Evolutionary conservation across 2,113 vertebrate genomes (phyloP), one percentile per base, ranked within the genome.

Genomic region (Cavia aperea): DNA sequence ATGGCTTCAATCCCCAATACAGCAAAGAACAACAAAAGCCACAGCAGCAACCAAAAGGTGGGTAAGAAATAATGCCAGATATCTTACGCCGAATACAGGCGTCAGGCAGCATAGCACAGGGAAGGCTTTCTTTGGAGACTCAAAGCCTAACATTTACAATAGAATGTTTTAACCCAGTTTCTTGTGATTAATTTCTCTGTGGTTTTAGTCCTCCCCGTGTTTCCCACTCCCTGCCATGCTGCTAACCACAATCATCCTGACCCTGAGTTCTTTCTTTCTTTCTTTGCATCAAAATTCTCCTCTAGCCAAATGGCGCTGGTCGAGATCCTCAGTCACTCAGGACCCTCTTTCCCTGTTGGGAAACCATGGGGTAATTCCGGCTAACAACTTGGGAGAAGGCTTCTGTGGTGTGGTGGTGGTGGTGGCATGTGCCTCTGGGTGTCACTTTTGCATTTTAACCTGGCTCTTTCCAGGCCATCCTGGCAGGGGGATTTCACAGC

Each of bases 71-170:
- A 46, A 23, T 1, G 1, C 0, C 7, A 51, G 77, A 36, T 31
- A 36, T 4, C 72, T 58, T 21, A 21, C 29, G 13, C 33, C 33
- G 15, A n/a, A 54, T 21, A 72, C 8, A 62, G 21, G 43, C 65
- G 5, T 33, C 39, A 66, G 89, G 33, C 39, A 36, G 0, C 49
- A 6, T 11, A 0, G 0, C 24, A 63, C 24, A 15, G 1, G 14
- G 56, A 54, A 72, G 18, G 5, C 14, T 15, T 1, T 49, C 68
- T 51, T 12, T 58, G 43, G 62, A 11, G 24, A 39, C 6, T 43
- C 39, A 58, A 3, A 66, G 29, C n/a, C 29, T 29, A 31, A 77
- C 10, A 2, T 5, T 19, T 29, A 56, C 16, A 3, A 33, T 0
- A 68, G 68, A 3, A 29, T 36, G 29, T 60, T 36, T 63, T 18